These are phyloP conservation scores for Ephestia elutella DNA, from an alignment of 1,140 invertebrate genomes.

Conservation along the genomic window DNA sequence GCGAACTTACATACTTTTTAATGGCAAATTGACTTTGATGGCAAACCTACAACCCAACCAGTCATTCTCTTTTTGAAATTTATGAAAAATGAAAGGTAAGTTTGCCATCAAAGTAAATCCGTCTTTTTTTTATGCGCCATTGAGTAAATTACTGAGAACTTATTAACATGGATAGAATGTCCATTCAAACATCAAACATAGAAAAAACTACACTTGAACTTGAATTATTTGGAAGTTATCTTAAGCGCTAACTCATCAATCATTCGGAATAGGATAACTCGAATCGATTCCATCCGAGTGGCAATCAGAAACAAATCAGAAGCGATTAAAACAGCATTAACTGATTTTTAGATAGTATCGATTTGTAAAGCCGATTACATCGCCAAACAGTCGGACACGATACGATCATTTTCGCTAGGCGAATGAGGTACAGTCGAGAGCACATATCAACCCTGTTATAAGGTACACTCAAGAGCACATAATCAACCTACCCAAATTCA, in stretches of 20 bases:
- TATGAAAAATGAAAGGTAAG: no score
- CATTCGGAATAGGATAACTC: background rate
- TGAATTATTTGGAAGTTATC: background rate
- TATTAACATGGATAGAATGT: conserved; percentile 13
- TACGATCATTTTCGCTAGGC: background rate
- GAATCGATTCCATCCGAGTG: conserved; percentile 1
- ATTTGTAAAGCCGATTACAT: background rate
- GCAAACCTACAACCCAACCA: no score
- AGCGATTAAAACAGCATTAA: conserved; percentile 2
- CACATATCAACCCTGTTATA: background rate
- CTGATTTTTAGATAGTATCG: conserved; percentile 2
- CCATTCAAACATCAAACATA: background rate
- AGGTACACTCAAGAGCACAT: background rate
- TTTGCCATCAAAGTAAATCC: no score
- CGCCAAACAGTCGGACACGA: background rate
- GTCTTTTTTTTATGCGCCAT: no score
- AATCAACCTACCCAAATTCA: background rate
- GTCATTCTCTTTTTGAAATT: no score
- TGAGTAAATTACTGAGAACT: background rate
- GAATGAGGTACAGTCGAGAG: background rate
- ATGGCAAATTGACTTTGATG: no score
- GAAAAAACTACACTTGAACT: background rate
- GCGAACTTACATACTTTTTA: no score
- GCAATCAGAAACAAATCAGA: conserved; percentile 4
- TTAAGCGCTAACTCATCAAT: conserved; percentile 1